Evolutionary conservation across 2,888 invertebrate species (phyloP).

Genomic region (Nycteola revayana): DNA sequence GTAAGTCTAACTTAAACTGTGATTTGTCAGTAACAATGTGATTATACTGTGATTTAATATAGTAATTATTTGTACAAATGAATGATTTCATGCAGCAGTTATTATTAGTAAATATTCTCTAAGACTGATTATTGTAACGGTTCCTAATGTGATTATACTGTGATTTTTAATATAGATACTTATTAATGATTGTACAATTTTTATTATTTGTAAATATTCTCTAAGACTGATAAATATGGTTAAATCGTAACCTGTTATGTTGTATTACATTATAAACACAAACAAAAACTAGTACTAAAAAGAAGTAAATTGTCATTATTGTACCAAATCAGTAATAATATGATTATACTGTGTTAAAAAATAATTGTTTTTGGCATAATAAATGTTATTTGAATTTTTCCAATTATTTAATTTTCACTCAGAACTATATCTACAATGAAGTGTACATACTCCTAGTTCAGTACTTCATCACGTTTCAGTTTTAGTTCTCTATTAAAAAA

Average conservation of each 20-base stretch:
- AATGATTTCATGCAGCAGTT: slow-evolving; percentile 2
- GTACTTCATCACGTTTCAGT: slow-evolving; percentile 1
- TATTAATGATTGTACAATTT: slow-evolving; percentile 3
- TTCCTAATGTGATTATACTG: slow-evolving; percentile 1
- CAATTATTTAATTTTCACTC: slow-evolving; percentile 3
- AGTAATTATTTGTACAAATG: slow-evolving; percentile 2
- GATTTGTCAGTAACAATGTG: slow-evolving; percentile 5
- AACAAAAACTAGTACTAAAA: background rate
- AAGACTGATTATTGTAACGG: slow-evolving; percentile 2
- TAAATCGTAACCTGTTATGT: slow-evolving; percentile 3
- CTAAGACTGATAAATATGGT: slow-evolving; percentile 2
- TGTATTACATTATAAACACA: slow-evolving; percentile 1
- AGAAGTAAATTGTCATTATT: slow-evolving; percentile 4
- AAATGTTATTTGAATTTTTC: slow-evolving; percentile 2
- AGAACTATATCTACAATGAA: slow-evolving; percentile 1
- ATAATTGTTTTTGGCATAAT: slow-evolving; percentile 2
- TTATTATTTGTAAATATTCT: slow-evolving; percentile 1
- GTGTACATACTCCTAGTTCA: no score
- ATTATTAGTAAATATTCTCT: slow-evolving; percentile 4
- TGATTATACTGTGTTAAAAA: slow-evolving; percentile 2
- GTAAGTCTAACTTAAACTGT: slow-evolving; percentile 5
- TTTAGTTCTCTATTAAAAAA: slow-evolving; percentile 1
- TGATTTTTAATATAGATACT: slow-evolving; percentile 2
- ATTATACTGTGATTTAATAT: slow-evolving; percentile 6
- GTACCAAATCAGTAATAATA: slow-evolving; percentile 1